These are phyloP conservation scores for Edolisoma coerulescens DNA, from an alignment of 2,113 vertebrate species.

Conservation along the genomic window DNA sequence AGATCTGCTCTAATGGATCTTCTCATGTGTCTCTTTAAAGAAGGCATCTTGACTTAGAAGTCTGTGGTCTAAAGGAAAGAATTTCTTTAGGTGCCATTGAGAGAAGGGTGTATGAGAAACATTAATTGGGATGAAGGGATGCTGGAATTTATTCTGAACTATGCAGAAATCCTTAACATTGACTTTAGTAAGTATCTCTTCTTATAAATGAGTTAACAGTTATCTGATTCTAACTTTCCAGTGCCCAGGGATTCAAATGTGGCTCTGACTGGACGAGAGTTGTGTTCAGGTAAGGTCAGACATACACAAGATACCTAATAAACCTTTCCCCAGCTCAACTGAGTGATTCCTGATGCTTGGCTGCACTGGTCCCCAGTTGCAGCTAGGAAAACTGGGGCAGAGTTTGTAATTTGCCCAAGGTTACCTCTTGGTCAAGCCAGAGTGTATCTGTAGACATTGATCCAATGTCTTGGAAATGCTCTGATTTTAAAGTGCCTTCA, in stretches of 20 bases:
- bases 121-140: not conserved
- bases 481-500: not conserved
- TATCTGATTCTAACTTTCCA: conserved; percentile 52
- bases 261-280: conserved; percentile 97
- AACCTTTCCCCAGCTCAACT: not conserved
- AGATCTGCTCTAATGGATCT: not conserved
- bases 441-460: not conserved
- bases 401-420: not conserved
- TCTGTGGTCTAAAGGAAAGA: not conserved
- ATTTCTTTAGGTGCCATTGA: not conserved
- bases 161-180: not conserved
- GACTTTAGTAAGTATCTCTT: not conserved
- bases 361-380: not conserved
- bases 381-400: not conserved
- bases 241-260: conserved; percentile 94
- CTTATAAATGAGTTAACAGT: not conserved
- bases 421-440: not conserved
- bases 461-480: not conserved
- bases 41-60: not conserved
- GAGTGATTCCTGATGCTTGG: not conserved
- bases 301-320: not conserved
- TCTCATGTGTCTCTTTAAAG: not conserved
- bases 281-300: conserved; percentile 85
- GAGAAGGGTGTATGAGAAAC: not conserved
- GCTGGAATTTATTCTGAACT: not conserved